These are phyloP conservation scores for Anser brachyrhynchus DNA, from an alignment of 2,113 vertebrate genomes.

Conservation along the genomic window DNA sequence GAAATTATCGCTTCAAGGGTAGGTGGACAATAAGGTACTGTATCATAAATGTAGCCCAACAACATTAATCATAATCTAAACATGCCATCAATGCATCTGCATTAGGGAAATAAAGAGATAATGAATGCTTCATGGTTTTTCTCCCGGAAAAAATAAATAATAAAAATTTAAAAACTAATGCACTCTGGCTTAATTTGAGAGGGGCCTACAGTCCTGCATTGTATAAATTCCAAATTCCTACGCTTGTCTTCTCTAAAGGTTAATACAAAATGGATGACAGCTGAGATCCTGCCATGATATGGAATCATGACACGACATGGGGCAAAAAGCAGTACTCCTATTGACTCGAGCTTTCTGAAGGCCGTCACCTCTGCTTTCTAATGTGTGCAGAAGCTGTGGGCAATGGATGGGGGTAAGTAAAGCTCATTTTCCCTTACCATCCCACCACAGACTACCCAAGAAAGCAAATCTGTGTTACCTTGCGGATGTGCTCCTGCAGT, in stretches of 20 bases:
- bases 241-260: background rate
- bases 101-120: background rate
- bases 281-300: accelerated
- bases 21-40: background rate
- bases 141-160: background rate
- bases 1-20: background rate
- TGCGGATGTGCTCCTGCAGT: slow-evolving; percentile 91
- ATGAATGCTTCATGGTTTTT: background rate
- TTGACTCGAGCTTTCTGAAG: background rate
- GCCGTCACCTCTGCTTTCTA: background rate
- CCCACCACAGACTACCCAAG: background rate
- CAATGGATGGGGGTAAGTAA: background rate
- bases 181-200: background rate
- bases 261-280: background rate
- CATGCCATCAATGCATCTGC: background rate
- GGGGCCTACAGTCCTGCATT: background rate
- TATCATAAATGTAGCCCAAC: background rate
- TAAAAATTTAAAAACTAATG: background rate
- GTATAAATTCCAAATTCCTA: background rate
- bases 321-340: background rate
- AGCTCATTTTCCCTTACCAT: accelerated
- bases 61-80: background rate
- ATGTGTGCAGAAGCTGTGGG: background rate
- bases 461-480: slow-evolving; percentile 68
- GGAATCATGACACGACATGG: background rate